Evolutionary conservation across 1,140 invertebrate species (phyloP).

Genomic region (Phenacoccus solenopsis): DNA sequence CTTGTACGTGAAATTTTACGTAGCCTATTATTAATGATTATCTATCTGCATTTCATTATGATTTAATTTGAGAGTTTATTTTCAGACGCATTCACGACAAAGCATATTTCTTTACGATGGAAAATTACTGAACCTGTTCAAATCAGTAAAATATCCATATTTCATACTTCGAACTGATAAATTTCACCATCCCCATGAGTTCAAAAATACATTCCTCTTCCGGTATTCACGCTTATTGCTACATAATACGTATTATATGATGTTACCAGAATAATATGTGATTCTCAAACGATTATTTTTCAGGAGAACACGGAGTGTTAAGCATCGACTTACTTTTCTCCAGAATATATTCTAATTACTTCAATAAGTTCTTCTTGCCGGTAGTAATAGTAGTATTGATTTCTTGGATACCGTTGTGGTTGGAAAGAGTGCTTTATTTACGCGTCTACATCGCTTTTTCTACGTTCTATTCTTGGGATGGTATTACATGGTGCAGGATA

Average conservation of each 20-base stretch:
- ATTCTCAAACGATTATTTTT: too few species aligned
- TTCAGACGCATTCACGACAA: too few species aligned
- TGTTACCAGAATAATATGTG: not conserved
- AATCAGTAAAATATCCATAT: not conserved
- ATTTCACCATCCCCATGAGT: too few species aligned
- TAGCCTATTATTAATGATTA: too few species aligned
- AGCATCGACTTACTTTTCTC: conserved; percentile 30
- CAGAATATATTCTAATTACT: conserved; percentile 34
- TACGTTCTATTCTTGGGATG: not conserved
- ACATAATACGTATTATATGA: too few species aligned
- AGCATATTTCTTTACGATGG: not conserved
- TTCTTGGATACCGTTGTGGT: not conserved
- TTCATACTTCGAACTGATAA: not conserved
- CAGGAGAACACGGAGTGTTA: not conserved
- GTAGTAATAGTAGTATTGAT: not conserved
- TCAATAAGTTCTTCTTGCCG: not conserved
- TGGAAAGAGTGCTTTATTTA: not conserved
- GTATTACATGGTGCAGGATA: not conserved
- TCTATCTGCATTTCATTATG: too few species aligned
- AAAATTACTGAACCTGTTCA: not conserved
- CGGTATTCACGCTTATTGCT: too few species aligned
- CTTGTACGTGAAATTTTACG: not conserved
- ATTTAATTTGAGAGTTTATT: too few species aligned
- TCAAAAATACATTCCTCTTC: too few species aligned
- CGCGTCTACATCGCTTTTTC: not conserved